These are phyloP conservation scores for Icerya purchasi DNA, from an alignment of 2,888 invertebrate species.

Conservation along the genomic window DNA sequence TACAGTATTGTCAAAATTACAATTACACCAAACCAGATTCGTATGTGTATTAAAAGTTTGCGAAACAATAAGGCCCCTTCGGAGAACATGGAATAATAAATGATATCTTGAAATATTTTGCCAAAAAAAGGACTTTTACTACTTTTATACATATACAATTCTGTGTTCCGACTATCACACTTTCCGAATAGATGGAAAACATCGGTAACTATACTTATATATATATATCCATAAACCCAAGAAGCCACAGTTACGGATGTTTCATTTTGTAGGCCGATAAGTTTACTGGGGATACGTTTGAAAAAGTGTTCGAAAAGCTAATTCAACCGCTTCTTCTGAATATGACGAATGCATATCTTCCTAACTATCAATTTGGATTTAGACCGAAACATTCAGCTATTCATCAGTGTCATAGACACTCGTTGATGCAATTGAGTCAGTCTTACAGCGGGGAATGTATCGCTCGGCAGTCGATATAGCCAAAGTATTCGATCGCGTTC, in stretches of 20 bases:
- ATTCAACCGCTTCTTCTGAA: not conserved
- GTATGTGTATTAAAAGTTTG: too few relatives aligned
- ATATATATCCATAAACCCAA: not conserved
- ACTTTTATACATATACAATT: not conserved
- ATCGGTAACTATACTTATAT: not conserved
- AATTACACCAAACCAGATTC: not conserved
- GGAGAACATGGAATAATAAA: not conserved
- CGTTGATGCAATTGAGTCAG: not conserved
- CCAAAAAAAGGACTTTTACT: not conserved
- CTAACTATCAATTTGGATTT: not conserved
- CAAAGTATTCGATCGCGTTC: too few relatives aligned
- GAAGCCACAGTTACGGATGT: not conserved
- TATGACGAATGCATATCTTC: not conserved
- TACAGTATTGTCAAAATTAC: not conserved
- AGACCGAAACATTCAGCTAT: not conserved
- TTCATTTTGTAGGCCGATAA: not conserved
- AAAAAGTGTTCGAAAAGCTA: not conserved
- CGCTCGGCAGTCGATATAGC: not conserved
- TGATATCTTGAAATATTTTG: not conserved
- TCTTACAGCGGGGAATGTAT: not conserved
- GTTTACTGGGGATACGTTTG: not conserved
- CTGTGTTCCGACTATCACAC: not conserved
- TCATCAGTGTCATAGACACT: not conserved
- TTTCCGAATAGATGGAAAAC: not conserved
- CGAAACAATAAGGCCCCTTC: not conserved